Base-by-base conservation (phyloP, 2,797 vertebrate genomes). In the Lepus townsendii region DNA sequence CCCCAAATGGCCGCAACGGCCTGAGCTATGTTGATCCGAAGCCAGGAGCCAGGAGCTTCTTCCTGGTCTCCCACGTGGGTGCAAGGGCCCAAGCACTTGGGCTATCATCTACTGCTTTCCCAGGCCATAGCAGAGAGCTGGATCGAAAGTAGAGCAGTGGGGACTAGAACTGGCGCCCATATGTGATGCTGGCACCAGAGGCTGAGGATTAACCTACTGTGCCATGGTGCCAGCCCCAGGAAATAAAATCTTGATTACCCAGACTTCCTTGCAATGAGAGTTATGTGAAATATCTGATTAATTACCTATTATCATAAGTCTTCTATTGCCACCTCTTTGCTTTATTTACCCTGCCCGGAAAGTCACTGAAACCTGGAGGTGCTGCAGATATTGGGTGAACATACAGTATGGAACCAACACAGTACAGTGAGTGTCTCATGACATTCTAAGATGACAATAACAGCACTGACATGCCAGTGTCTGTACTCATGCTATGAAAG, bases 261-360 rank as follows among this genome's bases (percentile, higher is more conserved):
- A 82, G 47, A 88, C n/a, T 80, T 4, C 30, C 17, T 65, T 92
- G 42, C 32, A 93, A 22, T 14, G 62, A 80, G 27, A 7, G 13
- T 42, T 96, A 82, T 52, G 5, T 82, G 12, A 85, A 80, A 68
- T 2, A 9, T 10, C 27, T 73, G 20, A 10, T 6, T 78, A 87
- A 80, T 91, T 32, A 93, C 66, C 5, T 87, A 54, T 76, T 84
- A 42, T 42, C 38, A 87, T 30, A 93, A 86, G 65, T 60, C 38
- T 82, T 32, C 5, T 32, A 17, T 69, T 83, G 14, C 11, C 83
- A 19, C 27, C 30, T 90, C 20, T 83, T 5, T 24, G 27, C 27
- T 68, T 90, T 35, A 42, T 63, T 47, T 73, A 77, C 3, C 12
- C 27, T 93, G 38, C 57, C 73, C 88, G n/a, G 30, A 83, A 80